Conservation (phyloP, 2,797 vertebrate genomes). For the Lepilemur septentrionalis region DNA sequence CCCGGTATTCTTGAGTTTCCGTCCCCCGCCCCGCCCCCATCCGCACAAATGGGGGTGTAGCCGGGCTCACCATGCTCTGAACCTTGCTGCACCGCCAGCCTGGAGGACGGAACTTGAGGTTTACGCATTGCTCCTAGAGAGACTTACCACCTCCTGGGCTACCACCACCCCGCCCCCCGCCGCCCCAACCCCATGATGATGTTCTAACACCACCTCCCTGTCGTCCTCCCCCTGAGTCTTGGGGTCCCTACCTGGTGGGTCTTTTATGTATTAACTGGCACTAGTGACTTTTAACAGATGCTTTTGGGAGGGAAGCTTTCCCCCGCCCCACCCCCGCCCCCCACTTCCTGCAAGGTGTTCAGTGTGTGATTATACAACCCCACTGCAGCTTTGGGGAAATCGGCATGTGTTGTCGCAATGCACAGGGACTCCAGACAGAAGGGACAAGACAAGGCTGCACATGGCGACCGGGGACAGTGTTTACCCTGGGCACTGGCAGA, state of each 20-base stretch:
- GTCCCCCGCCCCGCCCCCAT: not conserved
- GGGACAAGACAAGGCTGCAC: slow-evolving; percentile 30
- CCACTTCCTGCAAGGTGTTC: not conserved
- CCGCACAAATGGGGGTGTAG: not conserved
- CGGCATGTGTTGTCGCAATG: not conserved
- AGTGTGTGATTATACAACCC: slow-evolving; percentile 50
- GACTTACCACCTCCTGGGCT: not conserved
- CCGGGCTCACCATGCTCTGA: rapidly evolving
- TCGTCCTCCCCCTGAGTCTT: too few relatives aligned
- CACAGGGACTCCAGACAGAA: not conserved
- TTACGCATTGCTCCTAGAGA: not conserved
- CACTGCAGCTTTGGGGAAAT: slow-evolving; percentile 36
- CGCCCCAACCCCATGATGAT: not conserved
- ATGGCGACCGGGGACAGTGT: not conserved
- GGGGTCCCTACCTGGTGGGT: not conserved
- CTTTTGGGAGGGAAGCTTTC: not conserved
- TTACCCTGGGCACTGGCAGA: not conserved
- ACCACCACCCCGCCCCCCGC: too few relatives aligned
- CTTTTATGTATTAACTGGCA: not conserved
- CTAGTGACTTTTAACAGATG: not conserved
- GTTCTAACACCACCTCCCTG: not conserved
- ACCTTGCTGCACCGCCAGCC: not conserved
- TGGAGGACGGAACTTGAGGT: not conserved
- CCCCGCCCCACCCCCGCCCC: not conserved
- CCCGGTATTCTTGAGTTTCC: not conserved